Evolutionary conservation across 2,113 vertebrate genomes (phyloP), one percentile per base, ranked within the genome.

Genomic region (Silurus glanis): DNA sequence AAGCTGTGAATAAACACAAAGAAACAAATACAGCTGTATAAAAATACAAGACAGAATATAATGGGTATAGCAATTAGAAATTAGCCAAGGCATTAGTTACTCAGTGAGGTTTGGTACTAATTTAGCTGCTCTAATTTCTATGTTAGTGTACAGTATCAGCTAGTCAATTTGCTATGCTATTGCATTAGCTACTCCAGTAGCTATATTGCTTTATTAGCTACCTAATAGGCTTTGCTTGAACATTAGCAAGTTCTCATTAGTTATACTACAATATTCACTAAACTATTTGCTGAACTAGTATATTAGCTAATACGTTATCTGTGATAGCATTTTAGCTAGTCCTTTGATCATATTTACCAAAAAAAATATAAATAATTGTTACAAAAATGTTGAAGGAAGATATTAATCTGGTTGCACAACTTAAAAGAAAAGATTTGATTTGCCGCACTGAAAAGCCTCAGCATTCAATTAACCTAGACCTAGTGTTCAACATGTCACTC

Each of bases 1-100:
- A 91, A 0, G 10, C 94, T 95, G 91, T 5, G 53, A 61, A 91
- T 37, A 37, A 59, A 25, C 76, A 80, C 74, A 90, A 16, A 86
- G 10, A 74, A 16, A 59, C 9, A 80, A 23, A 14, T 51, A 56
- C 19, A 82, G 21, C 23, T 75, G 12, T 16, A 25, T n/a, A 9
- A 14, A 76, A 14, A 13, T 14, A 69, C n/a, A 17, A 12, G 28
- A 5, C 1, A 80, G 17, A 61, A 80, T 61, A 10, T 45, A 6
- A 80, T 59, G 2, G 7, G 9, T 16, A n/a, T 25, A 25, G 49
- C 55, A n/a, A 12, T n/a, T 56, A 78, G 51, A 78, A 16, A 8
- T 55, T 25, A 23, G 28, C 9, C 21, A 59, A 5, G 3, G 10
- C 28, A 47, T 61, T 45, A 59, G 4, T 6, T 25, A 53, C 23